Base-by-base conservation (phyloP, 2,797 vertebrate species). In the Bryconaethiops microstoma region DNA sequence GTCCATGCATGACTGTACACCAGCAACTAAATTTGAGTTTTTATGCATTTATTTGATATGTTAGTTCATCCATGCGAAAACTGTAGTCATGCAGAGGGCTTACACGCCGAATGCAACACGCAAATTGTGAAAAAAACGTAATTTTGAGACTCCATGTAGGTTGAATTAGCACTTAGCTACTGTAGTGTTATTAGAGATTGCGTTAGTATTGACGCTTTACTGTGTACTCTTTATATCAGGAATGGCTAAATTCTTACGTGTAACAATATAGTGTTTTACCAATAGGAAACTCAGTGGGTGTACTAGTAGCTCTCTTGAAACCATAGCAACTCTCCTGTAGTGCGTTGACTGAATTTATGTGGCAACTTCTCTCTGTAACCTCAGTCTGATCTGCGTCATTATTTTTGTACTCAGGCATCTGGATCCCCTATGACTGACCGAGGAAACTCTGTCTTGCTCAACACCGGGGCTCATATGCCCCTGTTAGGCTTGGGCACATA, bases 401-500 rank as follows among this genome's bases (percentile, higher is more conserved):
- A 25, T n/a, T 67, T 82, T 7, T 48, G 40, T 78, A 25, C 4
- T 23, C 14, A 59, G 12, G 25, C 21, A 17, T 50, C 40, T n/a
- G 13, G 25, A 1, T 69, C 69, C 16, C 3, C n/a, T 70, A 89
- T 87, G 87, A 70, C 83, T 72, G 88, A 87, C 48, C 64, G 57
- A 13, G 67, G 39, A 19, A 29, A 83, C 0, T 85, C 86, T 54
- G 88, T 93, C 59, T 76, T 73, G 39, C 88, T 96, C 0, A 95
- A 93, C 76, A 94, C 89, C 0, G 94, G 93, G 10, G 85, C 81
- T 13, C 88, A 73, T 13, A 96, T 96, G 95, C 95, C 95, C 0
- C 85, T 95, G 14, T 68, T 96, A 84, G 96, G 95, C 23, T 69
- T 96, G 69, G 96, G 96, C 42, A 96, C 94, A 8, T 95, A 92